Base-by-base conservation (phyloP, 2,888 invertebrate species). In the Xestia xanthographa region DNA sequence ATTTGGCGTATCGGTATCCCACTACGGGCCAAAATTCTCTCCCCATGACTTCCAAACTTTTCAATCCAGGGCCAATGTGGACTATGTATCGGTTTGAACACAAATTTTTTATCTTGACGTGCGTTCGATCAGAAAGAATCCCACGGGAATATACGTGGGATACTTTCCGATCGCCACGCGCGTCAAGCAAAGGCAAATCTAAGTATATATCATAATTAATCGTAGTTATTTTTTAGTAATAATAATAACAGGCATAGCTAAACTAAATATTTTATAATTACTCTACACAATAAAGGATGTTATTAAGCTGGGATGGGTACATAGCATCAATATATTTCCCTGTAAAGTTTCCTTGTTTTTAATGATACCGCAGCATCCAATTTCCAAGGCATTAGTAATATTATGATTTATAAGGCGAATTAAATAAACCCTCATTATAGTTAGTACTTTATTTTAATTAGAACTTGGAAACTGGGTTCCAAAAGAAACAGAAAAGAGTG, bases 331-430 rank as follows among this genome's bases (percentile, higher is more conserved):
- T 45, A 45, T 71, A 43, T 86, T 83, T 83, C 58, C 83, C 73
- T 82, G 11, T 71, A 38, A 26, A 56, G 62, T 86, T 83, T 83
- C 86, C 83, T 86, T 69, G 56, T 82, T 76, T 71, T 56, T 60
- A 70, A 26, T 72, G 60, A 73, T 58, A 48, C 56, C 38, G 0
- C 50, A 72, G 62, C 69, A 66, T 80, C 69, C 62, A 69, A 66
- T 70, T 72, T 29, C 34, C 65, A 69, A 50, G 22, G 63, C 6
- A 63, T 4, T 43, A 41, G n/a, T 43, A 26, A 26, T 58, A 63
- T 34, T 77, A 26, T 53, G 60, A 69, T 68, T 45, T 68, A 50
- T 38, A 22, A 53, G 6, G 67, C 34, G 41, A 66, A 66, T 26
- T 48, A 34, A 56, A n/a, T 62, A 6, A 38, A 5, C 34, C n/a